Base-by-base conservation (phyloP, 2,113 vertebrate genomes). In the Eptatretus burgeri region DNA sequence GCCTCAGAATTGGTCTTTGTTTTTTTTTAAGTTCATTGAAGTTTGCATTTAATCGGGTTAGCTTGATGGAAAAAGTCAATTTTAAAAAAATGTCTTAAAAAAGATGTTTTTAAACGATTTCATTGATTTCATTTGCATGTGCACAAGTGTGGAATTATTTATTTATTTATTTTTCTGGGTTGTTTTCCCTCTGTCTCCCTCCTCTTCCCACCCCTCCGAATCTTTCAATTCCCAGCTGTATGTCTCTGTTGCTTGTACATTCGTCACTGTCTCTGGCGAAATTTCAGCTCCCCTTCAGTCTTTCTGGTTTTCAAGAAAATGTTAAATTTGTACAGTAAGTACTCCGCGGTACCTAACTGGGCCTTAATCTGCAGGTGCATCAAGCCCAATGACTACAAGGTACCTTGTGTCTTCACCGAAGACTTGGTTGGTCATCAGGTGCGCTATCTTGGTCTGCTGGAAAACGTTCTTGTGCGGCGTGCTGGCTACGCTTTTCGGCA, bases 401-500 rank as follows among this genome's bases (percentile, higher is more conserved):
- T 69, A 1, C 66, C 60, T 0, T 68, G 68, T 27, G 63, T 68
- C 27, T 81, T 81, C 72, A 73, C 67, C 1, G 70, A 71, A 0
- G 70, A 66, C 49, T 68, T 81, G 70, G 78, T 78, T 63, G 71
- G 69, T 49, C 64, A 51, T 0, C 79, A 81, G 70, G 18, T 64
- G 2, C 74, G 68, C 11, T 81, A 81, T 71, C 72, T 81, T 66
- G 79, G 79, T 10, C 73, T 81, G 67, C 49, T 81, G 68, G 79
- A 81, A 71, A 81, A 81, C 0, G 75, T 81, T 52, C 68, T 76
- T 18, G 79, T 81, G 51, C 69, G 79, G 1, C 70, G 79, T 13
- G 78, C 77, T 0, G 79, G 79, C 50, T 81, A 77, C 1, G 79
- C 79, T 66, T 72, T 72, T 69, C 76, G 79, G 49, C 79, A 81